Conservation (phyloP, 2,888 invertebrate genomes). For the Helobdella robusta region DNA sequence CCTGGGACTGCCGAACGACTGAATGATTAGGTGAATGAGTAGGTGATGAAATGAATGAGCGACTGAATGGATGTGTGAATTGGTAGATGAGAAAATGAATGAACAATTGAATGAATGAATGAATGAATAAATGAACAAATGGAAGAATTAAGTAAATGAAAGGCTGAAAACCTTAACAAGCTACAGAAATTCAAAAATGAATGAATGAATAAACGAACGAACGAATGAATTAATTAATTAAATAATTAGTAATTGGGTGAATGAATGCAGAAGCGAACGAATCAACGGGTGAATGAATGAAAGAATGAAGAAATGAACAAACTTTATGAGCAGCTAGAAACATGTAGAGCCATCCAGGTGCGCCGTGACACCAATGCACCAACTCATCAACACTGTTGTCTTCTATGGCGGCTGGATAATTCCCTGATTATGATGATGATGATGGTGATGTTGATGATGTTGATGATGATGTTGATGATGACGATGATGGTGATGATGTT, state of each 20-base stretch:
- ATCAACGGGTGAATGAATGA: too few species aligned
- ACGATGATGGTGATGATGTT: slow-evolving; percentile 17
- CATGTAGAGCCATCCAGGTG: slow-evolving; percentile 71
- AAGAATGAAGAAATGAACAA: not conserved
- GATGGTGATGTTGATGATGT: not conserved
- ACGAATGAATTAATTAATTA: too few species aligned
- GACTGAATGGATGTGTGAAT: not conserved
- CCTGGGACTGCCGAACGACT: slow-evolving; percentile 30
- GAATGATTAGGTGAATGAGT: not conserved
- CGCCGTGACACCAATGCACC: slow-evolving; percentile 90
- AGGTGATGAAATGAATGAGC: not conserved
- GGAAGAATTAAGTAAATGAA: too few species aligned
- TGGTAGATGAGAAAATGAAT: not conserved
- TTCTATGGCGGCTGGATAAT: slow-evolving; percentile 67
- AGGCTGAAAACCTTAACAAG: too few species aligned
- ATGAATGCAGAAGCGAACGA: too few species aligned
- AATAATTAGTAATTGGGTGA: too few species aligned
- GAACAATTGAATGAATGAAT: too few species aligned
- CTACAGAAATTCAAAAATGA: too few species aligned
- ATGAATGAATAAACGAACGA: too few species aligned
- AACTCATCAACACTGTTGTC: slow-evolving; percentile 60
- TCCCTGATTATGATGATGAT: slow-evolving; percentile 37
- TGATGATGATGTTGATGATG: slow-evolving; percentile 24
- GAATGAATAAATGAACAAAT: too few species aligned
- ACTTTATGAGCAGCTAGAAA: slow-evolving; percentile 48